Conservation (phyloP, 2,797 vertebrate genomes). For the Dermochelys coriacea region DNA sequence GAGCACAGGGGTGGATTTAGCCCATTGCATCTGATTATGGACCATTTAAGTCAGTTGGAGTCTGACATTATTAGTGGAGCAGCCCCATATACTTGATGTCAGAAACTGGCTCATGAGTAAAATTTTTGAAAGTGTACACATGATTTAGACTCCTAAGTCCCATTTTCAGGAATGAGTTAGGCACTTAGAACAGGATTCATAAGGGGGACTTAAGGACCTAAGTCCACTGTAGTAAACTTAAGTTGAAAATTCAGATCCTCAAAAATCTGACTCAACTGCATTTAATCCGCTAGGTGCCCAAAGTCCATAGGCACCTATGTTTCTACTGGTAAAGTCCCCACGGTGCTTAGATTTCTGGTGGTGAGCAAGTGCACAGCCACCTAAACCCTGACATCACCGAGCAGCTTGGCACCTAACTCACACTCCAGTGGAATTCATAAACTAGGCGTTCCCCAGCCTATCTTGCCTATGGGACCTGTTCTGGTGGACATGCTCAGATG, state of each 20-base stretch:
- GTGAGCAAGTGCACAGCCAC: no score
- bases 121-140: constrained; percentile 59
- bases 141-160: constrained; percentile 32
- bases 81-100: not conserved
- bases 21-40: not conserved
- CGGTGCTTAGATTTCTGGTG: no score
- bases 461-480: no score
- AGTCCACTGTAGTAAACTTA: not conserved
- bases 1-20: not conserved
- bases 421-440: no score
- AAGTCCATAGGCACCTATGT: not conserved
- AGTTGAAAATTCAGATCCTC: not conserved
- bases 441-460: no score
- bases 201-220: not conserved
- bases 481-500: no score
- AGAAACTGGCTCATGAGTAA: not conserved
- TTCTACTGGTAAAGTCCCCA: no score
- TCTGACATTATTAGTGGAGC: not conserved
- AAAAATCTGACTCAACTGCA: not conserved
- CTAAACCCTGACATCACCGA: no score
- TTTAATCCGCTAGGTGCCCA: not conserved
- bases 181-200: no score
- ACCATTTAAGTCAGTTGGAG: not conserved
- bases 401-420: no score
- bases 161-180: not conserved